phyloP scores from a whole-genome alignment of 2,113 vertebrate species.

The Penelope pileata region DNA sequence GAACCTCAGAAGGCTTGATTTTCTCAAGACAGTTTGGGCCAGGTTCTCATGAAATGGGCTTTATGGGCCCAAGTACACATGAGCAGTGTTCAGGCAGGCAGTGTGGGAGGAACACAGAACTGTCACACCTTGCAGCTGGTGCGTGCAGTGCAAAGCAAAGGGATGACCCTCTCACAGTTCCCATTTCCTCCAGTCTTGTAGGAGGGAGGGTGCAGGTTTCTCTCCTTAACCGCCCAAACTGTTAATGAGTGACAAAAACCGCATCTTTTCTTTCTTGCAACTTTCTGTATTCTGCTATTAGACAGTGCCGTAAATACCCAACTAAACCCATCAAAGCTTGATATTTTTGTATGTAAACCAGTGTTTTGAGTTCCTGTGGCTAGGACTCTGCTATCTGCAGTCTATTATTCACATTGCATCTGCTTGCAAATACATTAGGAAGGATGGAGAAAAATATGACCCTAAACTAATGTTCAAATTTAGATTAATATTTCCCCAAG shows the following conservation, averaged over 20 bases:
- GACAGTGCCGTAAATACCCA: not conserved
- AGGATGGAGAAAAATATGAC: conserved; percentile 37
- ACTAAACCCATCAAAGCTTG: not conserved
- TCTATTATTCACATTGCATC: not conserved
- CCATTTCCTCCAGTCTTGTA: not conserved
- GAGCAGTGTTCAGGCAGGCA: not conserved
- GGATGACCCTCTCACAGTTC: not conserved
- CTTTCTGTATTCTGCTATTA: not conserved
- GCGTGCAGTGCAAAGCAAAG: not conserved
- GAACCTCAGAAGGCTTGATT: not conserved
- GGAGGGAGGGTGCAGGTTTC: not conserved
- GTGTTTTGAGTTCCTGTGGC: not conserved
- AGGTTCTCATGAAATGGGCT: conserved; percentile 1
- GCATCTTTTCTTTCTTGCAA: not conserved
- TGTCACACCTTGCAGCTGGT: not conserved
- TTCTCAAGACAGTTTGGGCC: not conserved
- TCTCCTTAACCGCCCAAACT: not conserved
- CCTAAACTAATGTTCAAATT: conserved; percentile 50
- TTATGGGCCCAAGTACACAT: not conserved
- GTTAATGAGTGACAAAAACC: not conserved
- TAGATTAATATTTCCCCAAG: conserved; percentile 59
- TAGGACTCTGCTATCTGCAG: not conserved
- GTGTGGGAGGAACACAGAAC: not conserved
- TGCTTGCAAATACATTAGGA: not conserved
- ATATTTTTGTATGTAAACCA: not conserved